A percentile compares a stretch with the other conserved stretches of the same genome.
phyloP scores from a whole-genome alignment of 1,140 invertebrate genomes.

The Drosophila murphyi region DNA sequence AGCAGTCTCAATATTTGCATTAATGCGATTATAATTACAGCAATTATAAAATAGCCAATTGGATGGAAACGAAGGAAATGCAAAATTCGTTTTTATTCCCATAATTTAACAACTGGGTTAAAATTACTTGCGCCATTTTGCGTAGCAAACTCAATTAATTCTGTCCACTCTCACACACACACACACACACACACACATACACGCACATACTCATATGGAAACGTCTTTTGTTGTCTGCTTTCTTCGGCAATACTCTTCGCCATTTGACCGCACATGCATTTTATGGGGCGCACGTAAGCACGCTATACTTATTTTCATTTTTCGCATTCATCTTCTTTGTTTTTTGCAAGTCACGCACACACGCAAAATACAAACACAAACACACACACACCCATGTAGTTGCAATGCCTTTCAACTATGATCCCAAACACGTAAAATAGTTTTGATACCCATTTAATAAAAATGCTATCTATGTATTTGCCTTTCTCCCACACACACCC shows the following conservation, averaged over 20 bases:
- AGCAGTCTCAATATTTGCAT: background rate
- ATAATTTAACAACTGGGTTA: slow-evolving; percentile 1
- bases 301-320: slow-evolving; percentile 45
- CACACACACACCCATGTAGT: slow-evolving; percentile 1
- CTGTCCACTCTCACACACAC: background rate
- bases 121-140: slow-evolving; percentile 10
- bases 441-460: slow-evolving; percentile 80
- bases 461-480: slow-evolving; percentile 73
- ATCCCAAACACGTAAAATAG: slow-evolving; percentile 73
- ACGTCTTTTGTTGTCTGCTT: background rate
- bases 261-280: slow-evolving; percentile 67
- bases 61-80: background rate
- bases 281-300: slow-evolving; percentile 72
- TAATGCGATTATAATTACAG: background rate
- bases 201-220: background rate
- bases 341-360: slow-evolving; percentile 53
- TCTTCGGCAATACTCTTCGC: slow-evolving; percentile 28
- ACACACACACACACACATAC: background rate
- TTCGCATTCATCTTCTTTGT: background rate
- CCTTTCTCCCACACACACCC: background rate
- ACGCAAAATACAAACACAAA: slow-evolving; percentile 12
- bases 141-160: slow-evolving; percentile 25
- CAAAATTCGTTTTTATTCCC: slow-evolving; percentile 9
- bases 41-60: background rate
- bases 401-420: slow-evolving; percentile 32